phyloP scores from a whole-genome alignment of 2,797 vertebrate species.

The Coregonus sp. region DNA sequence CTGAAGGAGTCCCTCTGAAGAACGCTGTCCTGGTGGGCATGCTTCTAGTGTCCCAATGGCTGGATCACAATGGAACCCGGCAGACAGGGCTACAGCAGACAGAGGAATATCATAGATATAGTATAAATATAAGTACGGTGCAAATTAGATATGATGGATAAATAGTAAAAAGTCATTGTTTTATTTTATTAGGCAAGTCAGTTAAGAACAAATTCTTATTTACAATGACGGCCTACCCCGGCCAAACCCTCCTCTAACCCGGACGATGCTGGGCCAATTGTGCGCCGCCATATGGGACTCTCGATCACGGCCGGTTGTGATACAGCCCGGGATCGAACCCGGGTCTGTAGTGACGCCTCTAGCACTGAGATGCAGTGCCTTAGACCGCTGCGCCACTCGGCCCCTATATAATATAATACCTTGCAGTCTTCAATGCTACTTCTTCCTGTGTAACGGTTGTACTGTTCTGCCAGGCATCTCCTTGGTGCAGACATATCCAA shows the following conservation, averaged over 20 bases:
- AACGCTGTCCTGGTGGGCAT: conserved; percentile 80
- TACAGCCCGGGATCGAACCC: too few species aligned
- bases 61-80: conserved; percentile 78
- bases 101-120: conserved; percentile 11
- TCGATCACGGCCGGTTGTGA: too few species aligned
- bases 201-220: too few species aligned
- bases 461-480: conserved; percentile 77
- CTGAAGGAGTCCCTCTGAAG: conserved; percentile 75
- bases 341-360: too few species aligned
- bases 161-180: not conserved
- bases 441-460: conserved; percentile 74
- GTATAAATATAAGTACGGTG: too few species aligned
- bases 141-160: not conserved
- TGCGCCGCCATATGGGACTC: too few species aligned
- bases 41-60: conserved; percentile 58
- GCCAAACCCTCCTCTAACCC: too few species aligned
- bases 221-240: too few species aligned
- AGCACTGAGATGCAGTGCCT: too few species aligned
- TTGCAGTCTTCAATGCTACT: conserved; percentile 71
- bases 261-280: too few species aligned
- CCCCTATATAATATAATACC: conserved; percentile 62
- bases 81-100: conserved; percentile 75
- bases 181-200: too few species aligned
- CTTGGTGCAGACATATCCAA: conserved; percentile 73
- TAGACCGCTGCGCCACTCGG: too few species aligned